These are phyloP conservation scores for Eledona agricola DNA, from an alignment of 2,888 invertebrate genomes.

Conservation along the genomic window DNA sequence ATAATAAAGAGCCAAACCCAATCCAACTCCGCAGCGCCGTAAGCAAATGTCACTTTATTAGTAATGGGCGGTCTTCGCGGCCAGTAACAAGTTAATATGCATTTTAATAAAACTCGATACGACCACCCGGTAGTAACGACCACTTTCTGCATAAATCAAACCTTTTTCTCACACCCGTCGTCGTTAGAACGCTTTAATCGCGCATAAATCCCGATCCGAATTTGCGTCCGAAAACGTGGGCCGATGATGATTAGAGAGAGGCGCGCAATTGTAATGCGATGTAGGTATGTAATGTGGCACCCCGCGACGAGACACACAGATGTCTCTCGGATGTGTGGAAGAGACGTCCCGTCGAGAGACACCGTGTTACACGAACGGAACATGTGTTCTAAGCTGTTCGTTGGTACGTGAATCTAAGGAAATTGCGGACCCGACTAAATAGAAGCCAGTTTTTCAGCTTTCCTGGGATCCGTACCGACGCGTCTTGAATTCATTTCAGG, in stretches of 20 bases:
- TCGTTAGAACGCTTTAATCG: constrained; percentile 55
- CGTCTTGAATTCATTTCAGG: constrained; percentile 16
- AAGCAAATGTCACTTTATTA: constrained; percentile 62
- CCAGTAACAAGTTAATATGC: constrained; percentile 63
- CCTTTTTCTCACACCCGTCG: constrained; percentile 60
- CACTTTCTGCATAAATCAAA: constrained; percentile 61
- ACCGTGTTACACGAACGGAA: constrained; percentile 55
- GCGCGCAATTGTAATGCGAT: constrained; percentile 44
- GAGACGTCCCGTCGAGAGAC: constrained; percentile 52
- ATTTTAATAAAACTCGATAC: constrained; percentile 62
- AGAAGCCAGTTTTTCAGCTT: constrained; percentile 29
- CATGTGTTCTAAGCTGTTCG: constrained; percentile 47
- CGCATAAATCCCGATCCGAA: constrained; percentile 50
- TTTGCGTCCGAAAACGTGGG: too few species aligned
- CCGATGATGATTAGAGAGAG: too few species aligned
- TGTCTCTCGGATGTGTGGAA: constrained; percentile 48
- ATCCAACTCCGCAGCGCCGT: constrained; percentile 50
- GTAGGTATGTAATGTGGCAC: constrained; percentile 45
- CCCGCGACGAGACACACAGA: constrained; percentile 51
- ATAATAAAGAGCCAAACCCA: too few species aligned
- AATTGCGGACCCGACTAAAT: constrained; percentile 23
- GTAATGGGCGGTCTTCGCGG: constrained; percentile 60
- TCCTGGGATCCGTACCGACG: constrained; percentile 25
- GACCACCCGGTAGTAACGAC: constrained; percentile 63
- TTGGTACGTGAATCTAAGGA: constrained; percentile 28